Base-by-base conservation (phyloP, 2,113 vertebrate species). In the Hippoglossus stenolepis region DNA sequence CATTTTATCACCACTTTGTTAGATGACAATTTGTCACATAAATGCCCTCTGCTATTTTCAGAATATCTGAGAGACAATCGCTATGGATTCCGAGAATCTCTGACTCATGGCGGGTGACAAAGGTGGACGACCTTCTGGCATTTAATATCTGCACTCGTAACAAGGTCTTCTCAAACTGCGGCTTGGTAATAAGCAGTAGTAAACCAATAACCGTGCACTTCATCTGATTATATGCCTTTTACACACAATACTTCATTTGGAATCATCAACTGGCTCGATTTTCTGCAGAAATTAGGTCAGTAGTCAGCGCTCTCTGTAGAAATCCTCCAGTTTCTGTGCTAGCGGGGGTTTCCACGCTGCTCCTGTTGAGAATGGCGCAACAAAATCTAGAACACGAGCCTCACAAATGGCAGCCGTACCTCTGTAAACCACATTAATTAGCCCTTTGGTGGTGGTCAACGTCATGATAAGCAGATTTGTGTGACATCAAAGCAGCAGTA, bases 1-100 rank as follows among this genome's bases (percentile, higher is more conserved):
- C 45, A 2, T 17, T 85, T 72, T 45, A 75, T 79, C 67, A 85
- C 72, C 62, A 57, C 71, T 69, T 51, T 57, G 64, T 71, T 15
- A 14, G 43, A 78, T 78, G 38, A 73, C 67, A 75, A 78, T 79
- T 69, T 49, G 59, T 83, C 83, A 73, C 65, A 59, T 68, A 78
- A 73, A 80, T 71, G 65, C 45, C 69, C 26, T 0, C 0, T 67
- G 79, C 65, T 82, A 63, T 82, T 82, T 87, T 79, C 56, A 65
- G 64, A 62, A 21, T n/a, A 85, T 62, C 79, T 77, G 70, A 47
- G 58, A 67, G 83, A 81, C 76, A 73, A 76, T 87, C 79, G 74
- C 65, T 31, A 7, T 51, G 45, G 65, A 75, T 70, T 86, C 79
- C 45, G 54, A 72, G 60, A 77, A 53, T 66, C 70, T 72, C 21